phyloP scores from a whole-genome alignment of 2,797 vertebrate genomes.

The Varecia variegata region DNA sequence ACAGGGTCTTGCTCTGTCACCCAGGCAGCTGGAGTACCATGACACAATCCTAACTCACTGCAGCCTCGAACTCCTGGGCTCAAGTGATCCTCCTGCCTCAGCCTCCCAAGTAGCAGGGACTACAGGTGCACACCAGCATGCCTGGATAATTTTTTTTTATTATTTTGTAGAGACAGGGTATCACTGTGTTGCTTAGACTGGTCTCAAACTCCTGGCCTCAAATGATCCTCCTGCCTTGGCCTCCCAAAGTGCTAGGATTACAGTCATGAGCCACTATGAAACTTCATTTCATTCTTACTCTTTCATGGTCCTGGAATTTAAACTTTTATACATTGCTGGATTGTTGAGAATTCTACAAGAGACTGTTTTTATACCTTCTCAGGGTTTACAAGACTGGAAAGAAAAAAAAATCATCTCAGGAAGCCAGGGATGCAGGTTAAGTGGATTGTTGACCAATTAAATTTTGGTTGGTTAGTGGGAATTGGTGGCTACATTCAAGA shows the following conservation, averaged over 20 bases:
- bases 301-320: constrained; percentile 15
- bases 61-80: neutral
- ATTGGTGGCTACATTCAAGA: neutral
- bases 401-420: neutral
- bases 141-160: neutral
- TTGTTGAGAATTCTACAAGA: constrained; percentile 5
- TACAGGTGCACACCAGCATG: neutral
- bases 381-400: neutral
- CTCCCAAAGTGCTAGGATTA: neutral
- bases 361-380: neutral
- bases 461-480: constrained; percentile 6
- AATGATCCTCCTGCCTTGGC: neutral
- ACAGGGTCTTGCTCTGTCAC: neutral
- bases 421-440: neutral
- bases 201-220: neutral
- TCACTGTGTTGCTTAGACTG: neutral
- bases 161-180: neutral
- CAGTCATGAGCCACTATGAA: neutral
- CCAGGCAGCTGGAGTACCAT: neutral
- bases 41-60: neutral
- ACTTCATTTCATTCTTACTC: constrained; percentile 25
- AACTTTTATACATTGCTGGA: neutral
- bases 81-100: neutral
- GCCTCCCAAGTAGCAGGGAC: neutral
- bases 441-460: neutral